These are phyloP conservation scores for Phylloscopus trochiloides DNA, from an alignment of 2,113 vertebrate genomes.

Conservation along the genomic window DNA sequence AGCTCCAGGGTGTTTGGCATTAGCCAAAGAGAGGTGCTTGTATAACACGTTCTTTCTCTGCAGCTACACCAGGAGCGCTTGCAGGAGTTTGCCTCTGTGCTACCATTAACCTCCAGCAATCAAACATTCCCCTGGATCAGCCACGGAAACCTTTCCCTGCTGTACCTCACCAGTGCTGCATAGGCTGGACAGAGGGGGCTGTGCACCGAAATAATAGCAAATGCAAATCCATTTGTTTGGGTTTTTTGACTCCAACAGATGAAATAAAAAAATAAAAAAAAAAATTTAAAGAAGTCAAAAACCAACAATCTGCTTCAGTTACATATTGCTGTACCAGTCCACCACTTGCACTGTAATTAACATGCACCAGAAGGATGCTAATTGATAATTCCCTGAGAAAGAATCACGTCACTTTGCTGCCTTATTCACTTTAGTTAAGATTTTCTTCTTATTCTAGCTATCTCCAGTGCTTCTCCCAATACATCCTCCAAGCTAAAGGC, in stretches of 20 bases:
- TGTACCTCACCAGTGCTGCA: neutral
- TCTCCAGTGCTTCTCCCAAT: neutral
- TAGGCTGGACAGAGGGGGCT: neutral
- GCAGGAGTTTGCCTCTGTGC: neutral
- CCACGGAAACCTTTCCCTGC: fast-evolving
- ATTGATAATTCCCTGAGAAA: neutral
- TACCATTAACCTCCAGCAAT: neutral
- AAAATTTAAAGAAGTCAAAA: neutral
- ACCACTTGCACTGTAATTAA: neutral
- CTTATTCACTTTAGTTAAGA: neutral
- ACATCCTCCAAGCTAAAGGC: neutral
- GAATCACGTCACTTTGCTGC: neutral
- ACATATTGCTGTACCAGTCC: neutral
- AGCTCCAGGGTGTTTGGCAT: neutral
- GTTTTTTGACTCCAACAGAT: neutral
- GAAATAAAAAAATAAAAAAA: neutral
- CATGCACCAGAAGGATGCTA: neutral
- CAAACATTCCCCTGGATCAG: neutral
- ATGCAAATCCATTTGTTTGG: neutral
- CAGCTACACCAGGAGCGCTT: neutral
- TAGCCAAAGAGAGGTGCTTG: neutral
- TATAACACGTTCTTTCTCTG: neutral
- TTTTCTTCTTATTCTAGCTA: neutral
- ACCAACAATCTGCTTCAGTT: neutral
- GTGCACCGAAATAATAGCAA: neutral